Base-by-base conservation (phyloP, 1,140 invertebrate genomes). In the Neodiprion fabricii region DNA sequence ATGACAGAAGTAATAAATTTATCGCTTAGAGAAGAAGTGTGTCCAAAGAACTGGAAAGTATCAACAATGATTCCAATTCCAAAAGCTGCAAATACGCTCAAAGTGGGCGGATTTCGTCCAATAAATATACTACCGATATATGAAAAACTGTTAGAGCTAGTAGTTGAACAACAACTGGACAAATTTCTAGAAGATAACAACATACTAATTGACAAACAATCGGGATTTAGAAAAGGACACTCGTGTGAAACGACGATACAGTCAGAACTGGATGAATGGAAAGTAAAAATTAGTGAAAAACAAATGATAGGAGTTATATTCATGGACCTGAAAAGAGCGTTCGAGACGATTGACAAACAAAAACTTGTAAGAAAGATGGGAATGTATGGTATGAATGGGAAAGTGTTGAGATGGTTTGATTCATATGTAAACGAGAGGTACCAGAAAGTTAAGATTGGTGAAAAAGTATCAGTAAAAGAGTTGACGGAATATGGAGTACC, bases 301-400 rank as follows among this genome's bases (percentile, higher is more conserved):
- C 12, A 73, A 73, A 66, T 71, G 12, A 68, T 73, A 40, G 72
- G 68, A 23, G 50, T 70, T 17, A 40, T 75, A 48, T 76, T 78
- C 28, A 40, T 75, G 66, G 75, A 78, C 40, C 47, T 79, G 8
- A 75, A 72, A 48, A 50, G 74, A 72, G 77, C 77, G 14, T 79
- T 80, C 75, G 78, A 79, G 72, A 79, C 74, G 12, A 68, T 79
- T 10, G 49, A 75, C 49, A 75, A 75, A 67, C 11, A 50, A 71
- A 71, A 28, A 48, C 49, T 75, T 40, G 40, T 75, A 66, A 66
- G 23, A 7, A 75, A 75, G 40, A 2, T 75, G 50, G 40, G 71
- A 75, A 67, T n/a, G 66, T 72, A 75, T 67, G 74, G 70, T 12
- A 71, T 75, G 10, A 75, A 23, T 47, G 74, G 74, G 12, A 48